phyloP scores from a whole-genome alignment of 2,888 invertebrate species.

The Drosophila neonasuta region DNA sequence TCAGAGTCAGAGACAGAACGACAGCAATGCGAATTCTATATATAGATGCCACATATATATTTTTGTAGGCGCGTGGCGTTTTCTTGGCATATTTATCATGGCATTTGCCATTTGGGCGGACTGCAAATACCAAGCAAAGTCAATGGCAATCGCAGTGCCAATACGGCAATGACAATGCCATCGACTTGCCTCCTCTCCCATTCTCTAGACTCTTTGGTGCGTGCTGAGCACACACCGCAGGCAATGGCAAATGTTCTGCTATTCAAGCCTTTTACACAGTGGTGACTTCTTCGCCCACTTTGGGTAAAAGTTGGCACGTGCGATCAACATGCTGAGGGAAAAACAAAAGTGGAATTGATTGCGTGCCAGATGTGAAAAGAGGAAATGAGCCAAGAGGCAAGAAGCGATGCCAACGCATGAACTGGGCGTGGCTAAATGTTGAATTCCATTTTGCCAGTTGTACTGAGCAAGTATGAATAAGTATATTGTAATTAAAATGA shows the following conservation, averaged over 20 bases:
- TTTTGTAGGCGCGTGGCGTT: constrained; percentile 45
- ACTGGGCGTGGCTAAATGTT: constrained; percentile 37
- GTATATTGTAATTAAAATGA: constrained; percentile 70
- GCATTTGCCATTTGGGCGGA: constrained; percentile 40
- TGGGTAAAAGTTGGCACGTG: constrained; percentile 55
- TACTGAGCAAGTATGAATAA: constrained; percentile 42
- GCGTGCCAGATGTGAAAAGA: constrained; percentile 63
- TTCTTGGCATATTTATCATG: constrained; percentile 60
- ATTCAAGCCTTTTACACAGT: constrained; percentile 51
- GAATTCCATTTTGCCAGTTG: constrained; percentile 14
- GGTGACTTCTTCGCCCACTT: constrained; percentile 15
- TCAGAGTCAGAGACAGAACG: constrained; percentile 1
- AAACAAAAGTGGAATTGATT: constrained; percentile 69
- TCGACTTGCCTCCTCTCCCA: constrained; percentile 8
- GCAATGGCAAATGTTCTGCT: constrained; percentile 3
- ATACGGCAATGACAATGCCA: constrained; percentile 29
- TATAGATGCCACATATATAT: constrained; percentile 19
- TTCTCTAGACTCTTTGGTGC: constrained; percentile 17
- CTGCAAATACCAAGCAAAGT: constrained; percentile 45
- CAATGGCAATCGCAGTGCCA: constrained; percentile 51
- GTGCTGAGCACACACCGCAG: constrained; percentile 34
- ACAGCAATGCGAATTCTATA: constrained; percentile 35
- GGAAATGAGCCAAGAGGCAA: constrained; percentile 49
- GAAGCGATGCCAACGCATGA: constrained; percentile 22
- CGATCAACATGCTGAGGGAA: constrained; percentile 37